phyloP scores from a whole-genome alignment of 2,113 vertebrate genomes.

The Cyrtonyx montezumae region DNA sequence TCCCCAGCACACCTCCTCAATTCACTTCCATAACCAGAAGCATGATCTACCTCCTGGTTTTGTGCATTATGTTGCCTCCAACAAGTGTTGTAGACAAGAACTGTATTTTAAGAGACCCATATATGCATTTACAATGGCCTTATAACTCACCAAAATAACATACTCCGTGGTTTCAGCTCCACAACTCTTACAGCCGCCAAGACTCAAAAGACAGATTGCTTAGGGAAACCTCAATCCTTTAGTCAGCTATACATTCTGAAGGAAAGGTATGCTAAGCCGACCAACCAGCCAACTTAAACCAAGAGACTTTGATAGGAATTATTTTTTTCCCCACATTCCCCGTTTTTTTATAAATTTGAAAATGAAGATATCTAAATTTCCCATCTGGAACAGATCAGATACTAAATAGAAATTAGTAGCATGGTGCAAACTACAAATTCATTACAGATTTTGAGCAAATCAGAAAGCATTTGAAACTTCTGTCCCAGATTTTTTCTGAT shows the following conservation, averaged over 20 bases:
- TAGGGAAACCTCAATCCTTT: background rate
- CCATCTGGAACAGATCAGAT: background rate
- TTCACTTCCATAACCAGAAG: background rate
- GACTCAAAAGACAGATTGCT: background rate
- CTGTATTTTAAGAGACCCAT: background rate
- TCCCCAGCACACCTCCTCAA: accelerated
- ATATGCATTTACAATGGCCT: background rate
- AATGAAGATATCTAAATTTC: background rate
- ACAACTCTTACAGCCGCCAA: background rate
- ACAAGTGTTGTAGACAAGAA: background rate
- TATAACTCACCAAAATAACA: background rate
- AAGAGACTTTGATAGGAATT: background rate
- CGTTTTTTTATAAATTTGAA: background rate
- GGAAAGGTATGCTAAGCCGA: background rate
- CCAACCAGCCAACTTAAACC: background rate
- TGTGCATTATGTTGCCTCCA: background rate
- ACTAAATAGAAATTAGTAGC: background rate
- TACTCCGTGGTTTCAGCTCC: background rate
- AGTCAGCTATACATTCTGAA: background rate
- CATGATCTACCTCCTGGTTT: background rate
- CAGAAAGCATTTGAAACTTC: background rate
- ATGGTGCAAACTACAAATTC: background rate
- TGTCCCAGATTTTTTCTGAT: background rate
- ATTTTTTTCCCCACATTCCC: background rate
- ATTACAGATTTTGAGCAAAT: background rate